These are phyloP conservation scores for Epinephelus lanceolatus DNA, from an alignment of 2,113 vertebrate species.

Conservation along the genomic window DNA sequence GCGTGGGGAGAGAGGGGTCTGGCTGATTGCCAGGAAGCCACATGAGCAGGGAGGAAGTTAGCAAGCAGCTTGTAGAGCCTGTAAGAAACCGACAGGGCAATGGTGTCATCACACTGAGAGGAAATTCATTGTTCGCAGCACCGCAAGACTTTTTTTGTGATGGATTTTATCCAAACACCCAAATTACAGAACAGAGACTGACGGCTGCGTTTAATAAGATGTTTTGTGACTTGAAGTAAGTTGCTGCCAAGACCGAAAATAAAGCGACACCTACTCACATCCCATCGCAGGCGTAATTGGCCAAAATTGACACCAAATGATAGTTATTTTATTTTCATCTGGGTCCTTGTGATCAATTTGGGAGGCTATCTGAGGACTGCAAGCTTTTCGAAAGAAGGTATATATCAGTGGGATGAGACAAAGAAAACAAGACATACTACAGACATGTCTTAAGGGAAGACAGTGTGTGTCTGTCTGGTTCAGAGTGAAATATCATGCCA, in stretches of 20 bases:
- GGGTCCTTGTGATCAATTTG: constrained; percentile 1
- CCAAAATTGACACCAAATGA: constrained; percentile 2
- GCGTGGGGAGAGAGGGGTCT: constrained; percentile 18
- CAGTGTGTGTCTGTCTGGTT: neutral
- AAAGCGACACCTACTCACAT: constrained; percentile 29
- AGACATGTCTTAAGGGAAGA: neutral
- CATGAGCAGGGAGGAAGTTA: constrained; percentile 65
- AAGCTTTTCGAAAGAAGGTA: neutral
- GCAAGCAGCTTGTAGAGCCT: constrained; percentile 3
- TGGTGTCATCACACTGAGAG: constrained; percentile 48
- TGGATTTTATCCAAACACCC: constrained; percentile 33
- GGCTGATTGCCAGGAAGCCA: constrained; percentile 62
- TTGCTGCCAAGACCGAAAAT: neutral
- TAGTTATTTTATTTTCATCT: constrained; percentile 12
- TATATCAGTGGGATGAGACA: neutral
- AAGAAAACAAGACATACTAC: neutral
- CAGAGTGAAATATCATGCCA: neutral
- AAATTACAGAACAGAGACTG: constrained; percentile 20
- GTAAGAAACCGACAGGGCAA: constrained; percentile 14
- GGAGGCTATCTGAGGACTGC: neutral
- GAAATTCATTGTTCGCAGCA: constrained; percentile 64
- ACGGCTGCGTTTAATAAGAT: constrained; percentile 36
- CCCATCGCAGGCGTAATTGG: constrained; percentile 1
- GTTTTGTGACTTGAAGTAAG: constrained; percentile 14
- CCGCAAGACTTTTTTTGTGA: neutral